Evolutionary conservation across 2,797 vertebrate genomes (phyloP).

Genomic region (Notoglanidium macrostoma): DNA sequence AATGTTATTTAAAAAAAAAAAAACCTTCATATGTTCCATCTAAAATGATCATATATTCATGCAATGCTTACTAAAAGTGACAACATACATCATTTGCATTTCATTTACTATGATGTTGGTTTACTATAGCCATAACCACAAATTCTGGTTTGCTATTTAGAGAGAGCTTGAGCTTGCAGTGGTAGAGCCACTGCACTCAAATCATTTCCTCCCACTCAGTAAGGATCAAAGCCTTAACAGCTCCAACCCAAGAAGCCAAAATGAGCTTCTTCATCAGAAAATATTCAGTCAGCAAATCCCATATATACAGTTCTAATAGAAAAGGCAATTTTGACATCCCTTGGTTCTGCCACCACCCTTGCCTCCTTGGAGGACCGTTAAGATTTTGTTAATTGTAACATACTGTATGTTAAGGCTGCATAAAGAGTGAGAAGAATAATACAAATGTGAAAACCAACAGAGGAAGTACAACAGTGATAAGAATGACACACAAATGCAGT

Average conservation of each 20-base stretch:
- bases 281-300: slow-evolving; percentile 39
- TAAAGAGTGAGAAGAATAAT: not conserved
- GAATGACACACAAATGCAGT: not conserved
- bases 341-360: not conserved
- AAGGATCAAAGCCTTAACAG: slow-evolving; percentile 43
- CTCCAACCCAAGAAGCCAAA: slow-evolving; percentile 36
- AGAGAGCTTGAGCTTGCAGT: slow-evolving; percentile 17
- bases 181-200: slow-evolving; percentile 38
- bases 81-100: not conserved
- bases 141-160: not conserved
- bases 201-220: slow-evolving; percentile 39
- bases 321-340: not conserved
- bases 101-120: not conserved
- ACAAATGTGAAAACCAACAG: not conserved
- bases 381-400: not conserved
- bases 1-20: slow-evolving; percentile 7
- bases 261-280: slow-evolving; percentile 25
- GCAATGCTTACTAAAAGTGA: not conserved
- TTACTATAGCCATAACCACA: not conserved
- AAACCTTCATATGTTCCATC: not conserved
- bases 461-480: not conserved
- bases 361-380: not conserved
- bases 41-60: not conserved
- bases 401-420: not conserved
- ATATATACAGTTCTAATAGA: slow-evolving; percentile 12